Conservation (phyloP, 2,113 vertebrate species). For the Megatriorchis doriae region DNA sequence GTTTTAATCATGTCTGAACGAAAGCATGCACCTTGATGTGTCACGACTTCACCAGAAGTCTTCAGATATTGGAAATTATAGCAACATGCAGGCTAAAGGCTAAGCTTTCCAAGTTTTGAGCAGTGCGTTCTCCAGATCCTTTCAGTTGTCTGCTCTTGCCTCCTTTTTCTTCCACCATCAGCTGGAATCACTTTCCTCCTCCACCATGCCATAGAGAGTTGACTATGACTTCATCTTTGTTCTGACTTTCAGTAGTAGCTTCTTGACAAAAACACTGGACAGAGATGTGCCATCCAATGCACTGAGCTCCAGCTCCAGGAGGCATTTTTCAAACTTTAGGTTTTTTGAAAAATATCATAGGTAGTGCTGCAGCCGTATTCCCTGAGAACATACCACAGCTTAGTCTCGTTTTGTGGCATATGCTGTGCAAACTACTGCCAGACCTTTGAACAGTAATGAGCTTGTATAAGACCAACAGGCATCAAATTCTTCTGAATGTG, state of each 20-base stretch:
- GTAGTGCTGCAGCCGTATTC: not conserved
- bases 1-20: not conserved
- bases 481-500: not conserved
- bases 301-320: not conserved
- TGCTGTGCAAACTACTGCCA: not conserved
- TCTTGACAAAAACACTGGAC: not conserved
- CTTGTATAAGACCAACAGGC: not conserved
- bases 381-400: not conserved
- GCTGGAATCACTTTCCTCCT: not conserved
- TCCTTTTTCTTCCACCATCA: not conserved
- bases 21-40: not conserved
- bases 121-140: not conserved
- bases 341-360: not conserved
- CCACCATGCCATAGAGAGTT: not conserved
- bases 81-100: not conserved
- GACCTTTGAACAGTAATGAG: not conserved
- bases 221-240: not conserved
- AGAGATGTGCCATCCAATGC: not conserved
- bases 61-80: not conserved
- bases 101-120: not conserved
- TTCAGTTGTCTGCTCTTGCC: not conserved
- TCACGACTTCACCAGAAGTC: not conserved
- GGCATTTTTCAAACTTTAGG: not conserved
- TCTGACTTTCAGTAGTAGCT: not conserved
- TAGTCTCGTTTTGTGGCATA: not conserved